Conservation (phyloP, 2,113 vertebrate genomes). For the Hyla sarda region DNA sequence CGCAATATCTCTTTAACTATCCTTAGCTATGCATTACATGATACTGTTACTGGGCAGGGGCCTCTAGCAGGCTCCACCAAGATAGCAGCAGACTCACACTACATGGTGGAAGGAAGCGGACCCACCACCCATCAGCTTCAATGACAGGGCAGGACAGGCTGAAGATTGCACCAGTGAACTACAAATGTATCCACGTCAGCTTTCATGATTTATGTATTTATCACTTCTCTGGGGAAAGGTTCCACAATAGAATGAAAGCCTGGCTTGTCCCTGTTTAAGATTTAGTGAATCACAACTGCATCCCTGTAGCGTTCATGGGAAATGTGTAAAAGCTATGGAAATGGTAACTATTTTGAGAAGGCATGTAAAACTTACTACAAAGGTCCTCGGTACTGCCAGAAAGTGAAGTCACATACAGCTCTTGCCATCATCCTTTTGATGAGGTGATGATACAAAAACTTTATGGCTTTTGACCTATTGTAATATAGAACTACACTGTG, state of each 20-base stretch:
- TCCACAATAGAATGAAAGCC: neutral
- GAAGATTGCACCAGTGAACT: no score
- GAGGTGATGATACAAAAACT: constrained; percentile 20
- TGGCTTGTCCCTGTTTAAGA: neutral
- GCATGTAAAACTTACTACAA: constrained; percentile 23
- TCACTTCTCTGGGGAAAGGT: neutral
- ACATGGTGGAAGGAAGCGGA: no score
- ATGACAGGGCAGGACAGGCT: no score
- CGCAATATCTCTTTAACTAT: no score
- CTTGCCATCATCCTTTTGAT: constrained; percentile 10
- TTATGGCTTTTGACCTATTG: constrained; percentile 12
- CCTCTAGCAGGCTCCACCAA: no score
- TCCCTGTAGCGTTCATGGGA: neutral
- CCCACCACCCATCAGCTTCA: no score
- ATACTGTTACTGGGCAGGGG: no score
- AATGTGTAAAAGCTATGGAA: neutral
- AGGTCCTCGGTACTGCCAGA: constrained; percentile 11
- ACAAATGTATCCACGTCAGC: neutral
- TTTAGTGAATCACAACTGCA: neutral
- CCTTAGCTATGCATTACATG: no score
- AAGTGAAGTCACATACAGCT: neutral
- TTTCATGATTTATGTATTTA: neutral
- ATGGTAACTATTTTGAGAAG: neutral
- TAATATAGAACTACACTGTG: constrained; percentile 14
- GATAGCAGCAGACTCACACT: no score